Base-by-base conservation (phyloP, 1,140 invertebrate species). In the Megalopta genalis region DNA sequence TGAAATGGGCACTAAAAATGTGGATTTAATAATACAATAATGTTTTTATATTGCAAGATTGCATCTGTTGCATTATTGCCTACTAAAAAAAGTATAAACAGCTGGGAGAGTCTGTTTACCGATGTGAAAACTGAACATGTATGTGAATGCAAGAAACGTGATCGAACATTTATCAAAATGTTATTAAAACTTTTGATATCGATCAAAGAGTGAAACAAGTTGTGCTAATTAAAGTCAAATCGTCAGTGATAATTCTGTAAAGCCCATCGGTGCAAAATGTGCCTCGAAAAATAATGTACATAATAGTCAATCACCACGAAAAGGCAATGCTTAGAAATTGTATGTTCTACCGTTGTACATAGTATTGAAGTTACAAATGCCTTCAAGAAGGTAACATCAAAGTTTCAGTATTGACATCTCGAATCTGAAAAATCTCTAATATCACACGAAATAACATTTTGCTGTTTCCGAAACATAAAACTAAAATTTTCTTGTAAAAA, bases 201-300 rank as follows among this genome's bases (percentile, higher is more conserved):
- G 69, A 59, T 74, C 70, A 16, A 6, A 65, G 39, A 32, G 37
- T 65, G 49, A 77, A 78, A 71, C 42, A 63, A 46, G 9, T 60
- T 78, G 37, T 65, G 68, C 65, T 73, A 42, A 68, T 23, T 82
- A 12, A 67, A 82, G 32, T 86, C 67, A 64, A 75, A 74, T 60
- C 65, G 52, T 76, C 63, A 69, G 60, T 85, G 83, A 64, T 78
- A 80, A 72, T 80, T 83, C 62, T 65, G 59, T 69, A 75, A 42
- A 86, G 84, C 73, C 73, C 64, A 83, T 25, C 52, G 84, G 84
- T 73, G 81, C 84, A 70, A 82, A 71, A 66, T 70, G 81, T 86
- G 81, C 84, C 85, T 86, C 80, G 78, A 82, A 80, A 86, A 70
- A 77, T 86, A 86, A 78, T 87, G 85, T 87, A 86, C 27, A 86